phyloP scores from a whole-genome alignment of 2,888 invertebrate species.

The Oxystoma pomonae region DNA sequence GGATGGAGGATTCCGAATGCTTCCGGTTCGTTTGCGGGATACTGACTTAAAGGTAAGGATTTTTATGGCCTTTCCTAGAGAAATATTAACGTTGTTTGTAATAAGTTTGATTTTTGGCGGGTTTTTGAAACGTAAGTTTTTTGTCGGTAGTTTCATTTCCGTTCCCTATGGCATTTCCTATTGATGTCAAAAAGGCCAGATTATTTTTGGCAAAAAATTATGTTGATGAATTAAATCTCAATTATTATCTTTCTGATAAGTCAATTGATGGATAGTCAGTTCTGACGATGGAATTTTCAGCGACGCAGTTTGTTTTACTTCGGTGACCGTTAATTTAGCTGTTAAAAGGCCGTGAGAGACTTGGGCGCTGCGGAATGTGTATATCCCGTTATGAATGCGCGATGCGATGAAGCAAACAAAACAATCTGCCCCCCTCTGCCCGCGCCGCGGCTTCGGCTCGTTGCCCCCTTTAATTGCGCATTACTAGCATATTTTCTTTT shows the following conservation, averaged over 20 bases:
- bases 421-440: slow-evolving; percentile 28
- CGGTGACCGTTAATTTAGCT: neutral
- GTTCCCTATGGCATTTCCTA: too few species aligned
- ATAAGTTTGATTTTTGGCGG: too few species aligned
- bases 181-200: too few species aligned
- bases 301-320: neutral
- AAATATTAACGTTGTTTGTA: too few species aligned
- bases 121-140: too few species aligned
- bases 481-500: slow-evolving; percentile 36
- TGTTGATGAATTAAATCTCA: too few species aligned
- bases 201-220: too few species aligned
- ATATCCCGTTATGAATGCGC: slow-evolving; percentile 36
- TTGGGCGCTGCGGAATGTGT: slow-evolving; percentile 31
- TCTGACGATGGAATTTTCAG: too few species aligned
- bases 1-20: neutral
- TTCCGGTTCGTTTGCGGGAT: neutral
- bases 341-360: slow-evolving; percentile 28
- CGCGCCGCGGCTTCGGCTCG: slow-evolving; percentile 15
- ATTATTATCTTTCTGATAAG: too few species aligned
- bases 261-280: too few species aligned
- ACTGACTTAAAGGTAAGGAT: neutral
- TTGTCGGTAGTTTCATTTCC: too few species aligned
- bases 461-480: slow-evolving; percentile 36
- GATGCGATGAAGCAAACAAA: slow-evolving; percentile 33
- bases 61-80: too few species aligned